Conservation (phyloP, 2,888 invertebrate species). For the Cyclophora albipunctata region DNA sequence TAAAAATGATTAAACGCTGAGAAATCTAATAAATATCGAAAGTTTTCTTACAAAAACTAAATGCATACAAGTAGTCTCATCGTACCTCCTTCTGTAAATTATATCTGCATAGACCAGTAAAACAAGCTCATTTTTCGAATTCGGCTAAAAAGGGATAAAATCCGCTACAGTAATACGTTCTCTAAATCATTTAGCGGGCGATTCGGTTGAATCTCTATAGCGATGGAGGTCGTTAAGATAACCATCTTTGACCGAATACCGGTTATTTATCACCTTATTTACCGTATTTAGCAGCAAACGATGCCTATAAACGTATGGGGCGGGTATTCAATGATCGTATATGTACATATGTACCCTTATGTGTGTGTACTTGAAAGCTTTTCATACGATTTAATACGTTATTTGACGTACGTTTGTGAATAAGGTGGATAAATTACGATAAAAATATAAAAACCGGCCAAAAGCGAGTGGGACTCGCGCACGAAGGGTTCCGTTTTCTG, state of each 20-base stretch:
- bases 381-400: no score
- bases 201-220: conserved; percentile 19
- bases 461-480: no score
- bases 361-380: not conserved
- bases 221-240: conserved; percentile 33
- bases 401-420: no score
- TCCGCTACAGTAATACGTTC: not conserved
- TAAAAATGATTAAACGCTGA: no score
- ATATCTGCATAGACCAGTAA: no score
- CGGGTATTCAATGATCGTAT: conserved; percentile 1
- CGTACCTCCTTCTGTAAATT: no score
- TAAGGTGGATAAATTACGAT: no score
- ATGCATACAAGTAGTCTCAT: not conserved
- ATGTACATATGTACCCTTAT: conserved; percentile 4
- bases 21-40: not conserved
- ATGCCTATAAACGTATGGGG: conserved; percentile 19
- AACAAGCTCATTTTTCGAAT: not conserved
- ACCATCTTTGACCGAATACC: conserved; percentile 22
- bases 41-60: not conserved
- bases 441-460: no score
- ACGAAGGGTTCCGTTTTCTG: no score
- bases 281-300: conserved; percentile 28
- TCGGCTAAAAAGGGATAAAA: not conserved
- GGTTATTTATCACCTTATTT: conserved; percentile 38
- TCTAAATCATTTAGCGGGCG: conserved; percentile 19